Evolutionary conservation across 2,113 vertebrate species (phyloP).

Genomic region (Guaruba guarouba): DNA sequence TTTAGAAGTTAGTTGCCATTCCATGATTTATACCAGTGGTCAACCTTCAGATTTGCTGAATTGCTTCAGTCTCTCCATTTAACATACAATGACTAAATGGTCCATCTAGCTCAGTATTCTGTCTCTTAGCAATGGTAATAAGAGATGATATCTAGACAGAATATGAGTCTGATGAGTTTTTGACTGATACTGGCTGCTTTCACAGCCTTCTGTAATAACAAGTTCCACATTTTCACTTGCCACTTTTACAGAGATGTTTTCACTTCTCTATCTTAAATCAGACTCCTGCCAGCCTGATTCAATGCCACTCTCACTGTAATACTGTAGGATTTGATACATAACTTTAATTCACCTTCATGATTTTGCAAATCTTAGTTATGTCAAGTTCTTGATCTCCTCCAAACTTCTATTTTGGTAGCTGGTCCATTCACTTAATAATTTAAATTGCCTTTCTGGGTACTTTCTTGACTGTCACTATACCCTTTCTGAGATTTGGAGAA

Average conservation of each 20-base stretch:
- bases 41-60: background rate
- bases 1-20: background rate
- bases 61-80: background rate
- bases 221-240: background rate
- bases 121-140: background rate
- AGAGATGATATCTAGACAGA: background rate
- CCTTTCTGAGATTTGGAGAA: background rate
- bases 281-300: background rate
- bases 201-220: background rate
- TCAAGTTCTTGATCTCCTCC: background rate
- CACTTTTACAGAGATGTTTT: background rate
- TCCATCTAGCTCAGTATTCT: background rate
- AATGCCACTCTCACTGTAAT: background rate
- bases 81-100: background rate
- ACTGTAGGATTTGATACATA: background rate
- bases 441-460: background rate
- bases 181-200: background rate
- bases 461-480: background rate
- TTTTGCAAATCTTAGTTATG: background rate
- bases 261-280: background rate
- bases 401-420: background rate
- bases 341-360: background rate
- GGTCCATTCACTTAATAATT: background rate
- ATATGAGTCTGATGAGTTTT: background rate
- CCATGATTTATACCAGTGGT: background rate